Evolutionary conservation across 2,113 vertebrate species (phyloP), one percentile per base, ranked within the genome.

Genomic region (Entomyzon cyanotis): DNA sequence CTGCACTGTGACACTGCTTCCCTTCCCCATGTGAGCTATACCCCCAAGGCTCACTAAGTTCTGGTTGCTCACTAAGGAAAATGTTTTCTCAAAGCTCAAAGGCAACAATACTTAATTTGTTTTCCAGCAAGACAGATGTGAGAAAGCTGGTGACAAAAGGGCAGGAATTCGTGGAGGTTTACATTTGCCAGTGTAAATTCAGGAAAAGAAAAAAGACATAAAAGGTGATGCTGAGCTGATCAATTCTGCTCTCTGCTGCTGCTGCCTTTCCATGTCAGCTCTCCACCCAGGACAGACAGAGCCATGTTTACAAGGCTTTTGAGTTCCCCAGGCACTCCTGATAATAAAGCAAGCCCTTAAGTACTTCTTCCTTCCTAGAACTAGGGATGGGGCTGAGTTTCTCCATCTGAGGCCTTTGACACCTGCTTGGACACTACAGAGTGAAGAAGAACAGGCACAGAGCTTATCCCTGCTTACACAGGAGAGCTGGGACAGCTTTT

Each of bases 201-300:
- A 83, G 42, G 74, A 39, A 42, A 84, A 83, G 7, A n/a, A 49
- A 28, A 59, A 73, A 55, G 20, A 58, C 50, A 58, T 24, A 24
- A 42, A 90, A 59, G 18, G 15, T 16, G n/a, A 15, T 77, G 47
- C 52, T 24, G 42, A 37, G 52, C 25, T 68, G 63, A 23, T 13
- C 0, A 0, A 15, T 4, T 11, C 1, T 11, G 27, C 68, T 55
- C 12, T 1, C 15, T 39, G 67, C 69, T 65, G 64, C 69, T 75
- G 33, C 53, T 13, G 71, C 46, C 65, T 28, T 79, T 71, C 49
- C 3, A 0, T 35, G 35, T 63, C 70, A 37, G 50, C 37, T 82
- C n/a, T 44, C 77, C 49, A 35, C 8, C 11, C 27, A 12, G 6
- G 4, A 69, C 55, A 59, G 44, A 39, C 18, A 15, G 20, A 78